These are phyloP conservation scores for Ormyrus nitidulus DNA, from an alignment of 2,888 invertebrate genomes.

Conservation along the genomic window DNA sequence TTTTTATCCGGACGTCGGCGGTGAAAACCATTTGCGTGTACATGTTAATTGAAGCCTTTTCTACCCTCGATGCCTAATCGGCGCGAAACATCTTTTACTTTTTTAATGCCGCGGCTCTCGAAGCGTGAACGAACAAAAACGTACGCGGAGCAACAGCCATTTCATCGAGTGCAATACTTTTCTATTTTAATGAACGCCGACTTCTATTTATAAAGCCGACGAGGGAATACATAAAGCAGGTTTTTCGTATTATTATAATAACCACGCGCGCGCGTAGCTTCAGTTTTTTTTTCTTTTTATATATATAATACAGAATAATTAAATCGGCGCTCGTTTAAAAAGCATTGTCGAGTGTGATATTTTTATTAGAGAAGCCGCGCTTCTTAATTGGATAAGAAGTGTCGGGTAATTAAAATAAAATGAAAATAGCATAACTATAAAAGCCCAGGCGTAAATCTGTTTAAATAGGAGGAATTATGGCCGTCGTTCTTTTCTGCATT, in stretches of 20 bases:
- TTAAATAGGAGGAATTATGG: constrained; percentile 30
- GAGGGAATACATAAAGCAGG: not conserved
- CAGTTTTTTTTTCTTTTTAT: not conserved
- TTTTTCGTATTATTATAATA: constrained; percentile 14
- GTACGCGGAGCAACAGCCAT: constrained; percentile 22
- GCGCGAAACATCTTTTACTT: constrained; percentile 41
- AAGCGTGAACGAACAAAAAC: constrained; percentile 45
- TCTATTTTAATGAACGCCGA: not conserved
- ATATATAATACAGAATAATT: constrained; percentile 21
- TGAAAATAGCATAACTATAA: constrained; percentile 15
- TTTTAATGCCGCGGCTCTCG: constrained; percentile 25
- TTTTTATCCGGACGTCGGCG: not conserved
- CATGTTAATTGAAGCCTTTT: constrained; percentile 25
- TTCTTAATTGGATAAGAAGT: not conserved
- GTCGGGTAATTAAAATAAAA: constrained; percentile 2
- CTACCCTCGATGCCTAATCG: constrained; percentile 42
- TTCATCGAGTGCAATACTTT: constrained; percentile 10
- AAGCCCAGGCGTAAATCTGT: not conserved
- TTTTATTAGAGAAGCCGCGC: not conserved
- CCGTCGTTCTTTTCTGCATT: constrained; percentile 33
- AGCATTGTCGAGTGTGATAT: too few relatives aligned
- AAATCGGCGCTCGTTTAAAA: not conserved
- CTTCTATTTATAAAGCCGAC: not conserved
- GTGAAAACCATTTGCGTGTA: constrained; percentile 27
- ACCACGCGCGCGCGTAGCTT: too few relatives aligned